These are phyloP conservation scores for Epinephelus lanceolatus DNA, from an alignment of 2,113 vertebrate genomes.

Conservation along the genomic window DNA sequence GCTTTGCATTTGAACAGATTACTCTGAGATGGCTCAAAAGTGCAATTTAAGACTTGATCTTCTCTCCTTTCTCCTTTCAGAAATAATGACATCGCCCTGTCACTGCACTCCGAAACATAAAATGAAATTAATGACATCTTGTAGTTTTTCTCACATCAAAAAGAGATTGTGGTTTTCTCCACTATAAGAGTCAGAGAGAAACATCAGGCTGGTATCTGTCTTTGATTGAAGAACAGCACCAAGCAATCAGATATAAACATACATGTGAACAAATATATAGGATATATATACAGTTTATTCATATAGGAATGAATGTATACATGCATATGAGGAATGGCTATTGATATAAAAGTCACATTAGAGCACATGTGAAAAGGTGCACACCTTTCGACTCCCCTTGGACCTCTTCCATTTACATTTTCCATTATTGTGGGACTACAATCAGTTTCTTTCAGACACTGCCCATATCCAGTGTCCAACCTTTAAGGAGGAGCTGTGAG, in stretches of 20 bases:
- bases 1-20: constrained; percentile 17
- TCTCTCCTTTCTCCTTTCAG: background rate
- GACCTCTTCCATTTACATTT: background rate
- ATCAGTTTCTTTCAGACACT: constrained; percentile 15
- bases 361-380: background rate
- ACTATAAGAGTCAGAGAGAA: background rate
- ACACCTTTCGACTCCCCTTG: background rate
- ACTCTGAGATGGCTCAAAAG: background rate
- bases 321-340: background rate
- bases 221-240: background rate
- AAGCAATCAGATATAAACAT: background rate
- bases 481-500: constrained; percentile 20
- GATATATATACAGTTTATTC: background rate
- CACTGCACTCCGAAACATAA: background rate
- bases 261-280: background rate
- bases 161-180: background rate
- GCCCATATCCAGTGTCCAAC: constrained; percentile 34
- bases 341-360: background rate
- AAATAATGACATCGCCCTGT: background rate
- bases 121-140: background rate
- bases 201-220: background rate
- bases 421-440: constrained; percentile 30
- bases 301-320: background rate
- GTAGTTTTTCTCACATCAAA: background rate
- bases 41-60: background rate